Base-by-base conservation (phyloP, 2,888 invertebrate species). In the Pantelozetes paolii region DNA sequence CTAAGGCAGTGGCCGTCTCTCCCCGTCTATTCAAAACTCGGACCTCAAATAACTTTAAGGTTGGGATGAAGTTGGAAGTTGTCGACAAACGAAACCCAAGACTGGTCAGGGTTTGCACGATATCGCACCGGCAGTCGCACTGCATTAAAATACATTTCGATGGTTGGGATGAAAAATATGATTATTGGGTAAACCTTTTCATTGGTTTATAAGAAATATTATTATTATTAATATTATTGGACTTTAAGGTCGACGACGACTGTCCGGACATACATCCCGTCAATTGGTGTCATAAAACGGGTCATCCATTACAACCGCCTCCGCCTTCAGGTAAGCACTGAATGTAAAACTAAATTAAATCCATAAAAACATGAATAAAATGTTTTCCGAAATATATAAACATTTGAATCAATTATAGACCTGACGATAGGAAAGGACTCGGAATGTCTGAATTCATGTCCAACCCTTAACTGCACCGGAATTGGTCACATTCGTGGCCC, bases 221-320 rank as follows among this genome's bases (percentile, higher is more conserved):
- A 32, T 2, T 28, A 15, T 15, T 40, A 40, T 40, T 9, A 6
- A 18, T 3, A 3, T 45, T 45, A 45, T 45, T 3, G 2, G 45
- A 11, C 13, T 1, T 18, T 42, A 26, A 74, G 74, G 84, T 93
- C 75, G 94, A 94, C 80, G 94, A 94, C 82, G 94, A 95, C 83
- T 89, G 88, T 77, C 87, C 90, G 0, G 93, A 95, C 82, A 87
- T 96, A 79, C 94, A 95, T 84, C 95, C 95, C 0, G 88, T 91
- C 76, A 91, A 91, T 45, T 96, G 94, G 94, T 93, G 94, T 81
- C 86, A 88, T 77, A 91, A 91, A 83, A 94, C 94, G 0, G 89
- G 89, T 1, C 94, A 95, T 82, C 89, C 90, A 0, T 83, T 95
- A 32, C 91, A 93, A 81, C 88, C 90, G 13, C 75, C 75, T 13